Conservation (phyloP, 2,113 vertebrate genomes). For the Carassius auratus region DNA sequence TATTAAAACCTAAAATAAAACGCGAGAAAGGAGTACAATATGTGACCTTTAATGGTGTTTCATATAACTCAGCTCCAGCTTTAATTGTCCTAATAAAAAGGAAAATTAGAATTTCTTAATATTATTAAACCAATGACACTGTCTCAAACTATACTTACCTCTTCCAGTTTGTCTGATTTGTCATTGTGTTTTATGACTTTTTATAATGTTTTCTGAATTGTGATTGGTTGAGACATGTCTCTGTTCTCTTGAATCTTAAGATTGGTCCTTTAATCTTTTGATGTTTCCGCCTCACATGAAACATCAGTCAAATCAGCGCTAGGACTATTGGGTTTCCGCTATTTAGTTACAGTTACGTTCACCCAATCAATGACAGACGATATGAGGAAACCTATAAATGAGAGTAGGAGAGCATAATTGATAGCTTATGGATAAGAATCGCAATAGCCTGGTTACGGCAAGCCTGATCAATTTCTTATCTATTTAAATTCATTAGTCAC, state of each 20-base stretch:
- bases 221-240: background rate
- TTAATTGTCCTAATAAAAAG: too few relatives aligned
- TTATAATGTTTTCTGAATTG: too few relatives aligned
- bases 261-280: slow-evolving; percentile 1
- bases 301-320: slow-evolving; percentile 13
- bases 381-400: slow-evolving; percentile 38
- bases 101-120: too few relatives aligned
- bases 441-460: slow-evolving; percentile 36
- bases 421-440: slow-evolving; percentile 39
- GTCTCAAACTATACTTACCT: too few relatives aligned
- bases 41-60: too few relatives aligned
- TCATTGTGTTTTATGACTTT: too few relatives aligned
- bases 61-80: too few relatives aligned
- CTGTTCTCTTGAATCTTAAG: background rate
- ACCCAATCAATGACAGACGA: slow-evolving; percentile 30
- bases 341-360: slow-evolving; percentile 52
- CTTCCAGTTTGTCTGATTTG: too few relatives aligned
- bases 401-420: slow-evolving; percentile 41
- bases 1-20: too few relatives aligned
- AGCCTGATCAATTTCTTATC: slow-evolving; percentile 57
- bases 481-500: slow-evolving; percentile 56
- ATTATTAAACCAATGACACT: too few relatives aligned
- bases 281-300: background rate
- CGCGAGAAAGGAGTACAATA: too few relatives aligned
- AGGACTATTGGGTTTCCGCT: background rate